Conservation (phyloP, 2,113 vertebrate species). For the Leucopternis melanops region DNA sequence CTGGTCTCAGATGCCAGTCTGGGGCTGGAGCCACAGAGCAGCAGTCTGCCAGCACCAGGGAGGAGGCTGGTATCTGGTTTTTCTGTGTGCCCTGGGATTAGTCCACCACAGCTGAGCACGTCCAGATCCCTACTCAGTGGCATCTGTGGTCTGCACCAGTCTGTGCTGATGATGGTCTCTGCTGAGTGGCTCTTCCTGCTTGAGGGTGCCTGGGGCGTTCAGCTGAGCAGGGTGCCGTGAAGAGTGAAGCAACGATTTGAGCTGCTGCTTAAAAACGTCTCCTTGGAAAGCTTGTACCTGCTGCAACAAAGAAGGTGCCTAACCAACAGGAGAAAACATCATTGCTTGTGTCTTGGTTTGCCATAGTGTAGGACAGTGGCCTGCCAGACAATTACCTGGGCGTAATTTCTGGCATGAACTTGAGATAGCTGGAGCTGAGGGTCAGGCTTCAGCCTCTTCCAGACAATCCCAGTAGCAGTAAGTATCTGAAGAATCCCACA, state of each 20-base stretch:
- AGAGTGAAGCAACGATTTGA: neutral
- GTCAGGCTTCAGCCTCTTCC: neutral
- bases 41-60: neutral
- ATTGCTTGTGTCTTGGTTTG: neutral
- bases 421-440: neutral
- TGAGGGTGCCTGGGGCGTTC: neutral
- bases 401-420: neutral
- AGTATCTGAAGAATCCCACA: slow-evolving; percentile 39
- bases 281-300: neutral
- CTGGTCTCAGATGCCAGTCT: neutral
- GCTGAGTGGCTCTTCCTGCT: neutral
- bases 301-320: neutral
- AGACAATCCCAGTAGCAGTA: slow-evolving; percentile 11
- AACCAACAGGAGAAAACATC: neutral
- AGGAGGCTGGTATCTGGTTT: neutral
- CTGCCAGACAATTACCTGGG: neutral
- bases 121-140: neutral
- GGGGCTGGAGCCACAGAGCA: neutral
- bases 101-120: neutral
- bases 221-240: neutral
- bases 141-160: neutral
- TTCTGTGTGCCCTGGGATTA: neutral
- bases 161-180: neutral
- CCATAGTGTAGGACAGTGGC: neutral
- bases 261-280: neutral